These are phyloP conservation scores for Eupeodes corollae DNA, from an alignment of 1,140 invertebrate species.

Conservation along the genomic window DNA sequence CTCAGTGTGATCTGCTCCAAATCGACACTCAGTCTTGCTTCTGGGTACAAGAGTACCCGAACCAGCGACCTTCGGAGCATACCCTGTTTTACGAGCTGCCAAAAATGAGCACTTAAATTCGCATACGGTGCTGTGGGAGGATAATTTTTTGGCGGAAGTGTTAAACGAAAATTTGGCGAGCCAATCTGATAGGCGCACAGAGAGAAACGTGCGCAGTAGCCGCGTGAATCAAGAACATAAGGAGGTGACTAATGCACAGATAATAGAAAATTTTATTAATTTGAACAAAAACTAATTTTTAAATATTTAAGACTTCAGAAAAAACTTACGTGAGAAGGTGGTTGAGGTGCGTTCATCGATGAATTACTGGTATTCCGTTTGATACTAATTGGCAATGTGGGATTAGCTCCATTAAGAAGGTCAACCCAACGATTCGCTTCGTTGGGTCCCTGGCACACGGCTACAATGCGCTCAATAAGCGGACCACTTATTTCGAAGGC, in stretches of 20 bases:
- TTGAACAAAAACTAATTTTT: slow-evolving; percentile 5
- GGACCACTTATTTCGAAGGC: slow-evolving; percentile 88
- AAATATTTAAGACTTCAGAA: neutral
- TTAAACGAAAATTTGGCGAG: slow-evolving; percentile 42
- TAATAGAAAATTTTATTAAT: slow-evolving; percentile 9
- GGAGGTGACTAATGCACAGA: neutral
- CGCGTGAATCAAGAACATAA: slow-evolving; percentile 38
- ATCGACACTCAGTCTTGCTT: slow-evolving; percentile 40
- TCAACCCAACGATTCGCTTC: slow-evolving; percentile 83
- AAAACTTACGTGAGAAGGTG: slow-evolving; percentile 45
- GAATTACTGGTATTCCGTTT: slow-evolving; percentile 33
- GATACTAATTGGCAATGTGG: slow-evolving; percentile 35
- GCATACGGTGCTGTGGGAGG: slow-evolving; percentile 55
- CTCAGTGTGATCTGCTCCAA: slow-evolving; percentile 39
- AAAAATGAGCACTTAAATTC: slow-evolving; percentile 61
- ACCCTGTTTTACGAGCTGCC: slow-evolving; percentile 56
- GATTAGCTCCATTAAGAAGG: slow-evolving; percentile 45
- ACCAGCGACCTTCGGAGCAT: slow-evolving; percentile 57
- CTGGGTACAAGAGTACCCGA: slow-evolving; percentile 57
- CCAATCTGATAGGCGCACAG: slow-evolving; percentile 37
- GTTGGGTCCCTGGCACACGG: slow-evolving; percentile 70
- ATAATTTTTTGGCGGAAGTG: slow-evolving; percentile 49
- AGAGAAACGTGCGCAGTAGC: slow-evolving; percentile 42
- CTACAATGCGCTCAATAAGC: slow-evolving; percentile 80
- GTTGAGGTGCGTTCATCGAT: slow-evolving; percentile 34